phyloP scores from a whole-genome alignment of 2,113 vertebrate species.

The Brachyhypopomus gauderio region DNA sequence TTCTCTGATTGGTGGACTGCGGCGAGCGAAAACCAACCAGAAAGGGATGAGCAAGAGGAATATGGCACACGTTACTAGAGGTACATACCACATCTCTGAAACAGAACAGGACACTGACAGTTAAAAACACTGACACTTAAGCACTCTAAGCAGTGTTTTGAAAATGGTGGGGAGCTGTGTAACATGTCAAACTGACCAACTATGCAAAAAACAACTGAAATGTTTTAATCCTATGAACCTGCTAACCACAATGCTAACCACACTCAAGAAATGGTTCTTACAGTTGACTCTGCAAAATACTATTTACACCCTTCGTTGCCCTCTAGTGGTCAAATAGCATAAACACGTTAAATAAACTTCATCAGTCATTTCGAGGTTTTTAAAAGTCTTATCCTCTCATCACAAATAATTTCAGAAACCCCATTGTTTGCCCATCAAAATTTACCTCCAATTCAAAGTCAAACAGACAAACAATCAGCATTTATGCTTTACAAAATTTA shows the following conservation, averaged over 20 bases:
- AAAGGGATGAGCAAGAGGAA: conserved; percentile 85
- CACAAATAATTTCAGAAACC: not conserved
- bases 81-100: conserved; percentile 83
- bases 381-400: not conserved
- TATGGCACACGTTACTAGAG: conserved; percentile 77
- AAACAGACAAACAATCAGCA: not conserved
- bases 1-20: conserved; percentile 80
- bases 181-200: not conserved
- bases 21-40: conserved; percentile 83
- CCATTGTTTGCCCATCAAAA: not conserved
- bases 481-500: not conserved
- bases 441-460: not conserved
- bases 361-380: not conserved
- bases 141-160: not conserved
- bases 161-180: not conserved
- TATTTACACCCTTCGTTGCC: conserved; percentile 6
- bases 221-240: not conserved
- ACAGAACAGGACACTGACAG: not conserved
- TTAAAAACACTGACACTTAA: not conserved
- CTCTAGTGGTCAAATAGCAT: conserved; percentile 29
- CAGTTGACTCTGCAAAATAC: not conserved
- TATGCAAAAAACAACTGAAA: not conserved
- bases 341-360: not conserved
- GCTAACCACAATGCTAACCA: not conserved
- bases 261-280: not conserved